A percentile compares a stretch with the other conserved stretches of the same genome.
Conservation (phyloP, 2,113 vertebrate genomes). For the Felis catus region F.catus_Fca126_mat1.0 CM031414.1:90143001-90143500, state of each 20-base stretch:
- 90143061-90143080: neutral
- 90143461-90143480: neutral
- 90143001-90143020: neutral
- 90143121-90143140: neutral
- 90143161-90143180: neutral
- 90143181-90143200: neutral
- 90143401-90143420: neutral
- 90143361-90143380: neutral
- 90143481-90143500: neutral
- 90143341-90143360: neutral
- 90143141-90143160: neutral
- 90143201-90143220: neutral
- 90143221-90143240: neutral
- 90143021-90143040: too few species aligned
- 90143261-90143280: slow-evolving; percentile 14
- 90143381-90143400: neutral
- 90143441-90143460: neutral
- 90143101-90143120: neutral
- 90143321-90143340: neutral
- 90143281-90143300: neutral
- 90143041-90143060: neutral
- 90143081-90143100: neutral
- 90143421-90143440: neutral
- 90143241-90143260: neutral
- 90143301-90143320: neutral